These are phyloP conservation scores for Tricholaema leucomelas DNA, from an alignment of 2,113 vertebrate species.

Conservation along the genomic window DNA sequence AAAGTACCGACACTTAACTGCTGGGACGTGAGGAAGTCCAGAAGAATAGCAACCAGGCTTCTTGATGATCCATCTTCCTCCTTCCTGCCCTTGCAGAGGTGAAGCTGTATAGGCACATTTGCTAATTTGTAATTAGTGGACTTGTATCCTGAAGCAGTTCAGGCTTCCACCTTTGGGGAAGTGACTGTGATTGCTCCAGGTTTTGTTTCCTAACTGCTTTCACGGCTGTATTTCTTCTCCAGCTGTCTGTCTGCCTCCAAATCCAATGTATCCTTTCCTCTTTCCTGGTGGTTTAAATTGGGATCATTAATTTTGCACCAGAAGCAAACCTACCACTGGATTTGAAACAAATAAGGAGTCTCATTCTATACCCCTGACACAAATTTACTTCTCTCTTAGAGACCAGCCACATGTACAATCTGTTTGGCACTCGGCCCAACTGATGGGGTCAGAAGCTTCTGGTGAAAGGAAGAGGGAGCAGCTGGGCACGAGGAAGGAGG, in stretches of 20 bases:
- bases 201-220: constrained; percentile 47
- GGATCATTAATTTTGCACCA: background rate
- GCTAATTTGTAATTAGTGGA: constrained; percentile 36
- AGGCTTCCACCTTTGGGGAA: constrained; percentile 32
- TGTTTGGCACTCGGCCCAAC: constrained; percentile 9
- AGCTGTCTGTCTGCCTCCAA: constrained; percentile 2
- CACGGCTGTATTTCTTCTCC: constrained; percentile 51
- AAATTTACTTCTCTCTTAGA: constrained; percentile 9
- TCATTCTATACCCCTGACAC: background rate
- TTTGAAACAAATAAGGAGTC: constrained; percentile 17
- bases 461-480: constrained; percentile 7
- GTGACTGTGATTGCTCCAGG: constrained; percentile 20
- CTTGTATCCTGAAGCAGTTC: constrained; percentile 37
- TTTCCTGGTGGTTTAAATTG: constrained; percentile 21
- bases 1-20: constrained; percentile 8
- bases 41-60: constrained; percentile 3
- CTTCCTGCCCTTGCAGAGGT: constrained; percentile 33
- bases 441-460: constrained; percentile 17
- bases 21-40: constrained; percentile 27
- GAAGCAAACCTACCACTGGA: background rate
- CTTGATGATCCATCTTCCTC: constrained; percentile 36
- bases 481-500: background rate
- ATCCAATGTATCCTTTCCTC: background rate
- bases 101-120: background rate
- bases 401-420: background rate